Conservation (phyloP, 2,797 vertebrate species). For the Erithacus rubecula region DNA sequence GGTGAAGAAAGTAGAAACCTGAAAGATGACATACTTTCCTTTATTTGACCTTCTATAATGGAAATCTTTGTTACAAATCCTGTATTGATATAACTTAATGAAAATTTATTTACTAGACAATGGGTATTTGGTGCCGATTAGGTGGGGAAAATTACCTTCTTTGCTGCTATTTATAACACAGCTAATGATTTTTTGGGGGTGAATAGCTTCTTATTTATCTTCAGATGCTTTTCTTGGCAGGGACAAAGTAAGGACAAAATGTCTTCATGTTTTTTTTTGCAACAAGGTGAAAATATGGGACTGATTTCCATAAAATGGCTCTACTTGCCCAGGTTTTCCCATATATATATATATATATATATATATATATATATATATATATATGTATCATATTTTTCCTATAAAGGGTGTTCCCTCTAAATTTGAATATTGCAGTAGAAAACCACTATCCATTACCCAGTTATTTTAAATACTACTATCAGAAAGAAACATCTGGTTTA, state of each 20-base stretch:
- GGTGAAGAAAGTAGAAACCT: not conserved
- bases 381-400: not conserved
- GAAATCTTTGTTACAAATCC: constrained; percentile 1
- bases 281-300: not conserved
- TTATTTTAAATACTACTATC: not conserved
- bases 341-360: not conserved
- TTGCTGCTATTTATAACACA: constrained; percentile 15
- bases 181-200: constrained; percentile 34
- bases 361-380: not conserved
- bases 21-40: not conserved
- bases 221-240: not conserved
- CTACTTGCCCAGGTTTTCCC: not conserved
- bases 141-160: not conserved
- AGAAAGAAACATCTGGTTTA: not conserved
- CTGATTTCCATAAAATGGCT: not conserved
- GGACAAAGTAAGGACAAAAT: constrained; percentile 5
- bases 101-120: constrained; percentile 56
- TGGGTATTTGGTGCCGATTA: constrained; percentile 8
- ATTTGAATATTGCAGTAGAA: not conserved
- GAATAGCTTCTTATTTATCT: constrained; percentile 38
- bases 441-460: not conserved
- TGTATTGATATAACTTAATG: constrained; percentile 22
- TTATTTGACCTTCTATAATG: constrained; percentile 22
- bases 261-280: not conserved
- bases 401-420: not conserved